Percentiles rank a stretch among this genome's conserved stretches.
phyloP scores from a whole-genome alignment of 2,113 vertebrate genomes.

The Tor tambroides region DNA sequence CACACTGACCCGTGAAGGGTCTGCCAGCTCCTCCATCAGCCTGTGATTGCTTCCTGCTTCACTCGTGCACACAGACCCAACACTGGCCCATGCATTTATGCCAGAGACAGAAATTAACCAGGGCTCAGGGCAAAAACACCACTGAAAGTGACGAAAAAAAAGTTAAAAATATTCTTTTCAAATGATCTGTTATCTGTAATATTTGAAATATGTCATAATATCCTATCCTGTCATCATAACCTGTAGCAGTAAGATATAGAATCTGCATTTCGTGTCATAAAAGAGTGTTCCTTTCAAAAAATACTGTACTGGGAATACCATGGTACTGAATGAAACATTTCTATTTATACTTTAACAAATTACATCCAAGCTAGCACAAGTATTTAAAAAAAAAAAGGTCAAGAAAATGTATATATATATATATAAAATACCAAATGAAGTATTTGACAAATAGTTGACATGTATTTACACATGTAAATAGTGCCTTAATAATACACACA shows the following conservation, averaged over 20 bases:
- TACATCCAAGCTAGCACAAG: background rate
- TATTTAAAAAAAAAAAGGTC: background rate
- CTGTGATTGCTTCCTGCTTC: constrained; percentile 69
- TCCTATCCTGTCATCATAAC: background rate
- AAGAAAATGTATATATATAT: background rate
- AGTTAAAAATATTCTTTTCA: background rate
- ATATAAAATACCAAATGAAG: no score
- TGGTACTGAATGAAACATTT: background rate
- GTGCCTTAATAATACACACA: no score
- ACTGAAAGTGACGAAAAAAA: background rate
- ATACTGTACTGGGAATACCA: background rate
- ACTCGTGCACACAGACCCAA: constrained; percentile 51
- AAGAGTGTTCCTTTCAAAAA: background rate
- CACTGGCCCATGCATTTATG: constrained; percentile 37
- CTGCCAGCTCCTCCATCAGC: constrained; percentile 54
- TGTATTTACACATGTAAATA: no score
- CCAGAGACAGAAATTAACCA: constrained; percentile 29
- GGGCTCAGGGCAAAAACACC: background rate
- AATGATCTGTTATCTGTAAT: background rate
- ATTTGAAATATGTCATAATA: background rate
- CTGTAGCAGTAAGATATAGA: background rate
- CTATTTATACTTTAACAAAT: background rate
- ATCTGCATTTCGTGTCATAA: background rate
- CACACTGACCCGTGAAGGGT: constrained; percentile 67
- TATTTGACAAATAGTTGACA: no score